Evolutionary conservation across 2,113 vertebrate genomes (phyloP).

Genomic region (Cariama cristata): DNA sequence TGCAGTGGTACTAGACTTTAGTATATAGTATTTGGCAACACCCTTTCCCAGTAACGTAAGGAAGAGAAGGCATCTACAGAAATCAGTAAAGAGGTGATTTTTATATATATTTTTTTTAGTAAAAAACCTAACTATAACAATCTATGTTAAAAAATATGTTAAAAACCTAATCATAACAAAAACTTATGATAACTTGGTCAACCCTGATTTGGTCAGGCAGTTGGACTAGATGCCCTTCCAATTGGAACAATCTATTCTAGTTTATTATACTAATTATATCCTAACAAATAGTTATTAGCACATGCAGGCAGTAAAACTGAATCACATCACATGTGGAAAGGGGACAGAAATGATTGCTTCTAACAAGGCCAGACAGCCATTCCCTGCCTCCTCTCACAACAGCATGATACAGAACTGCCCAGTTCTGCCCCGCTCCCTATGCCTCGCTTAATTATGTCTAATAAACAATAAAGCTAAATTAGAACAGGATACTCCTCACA

Average conservation of each 20-base stretch:
- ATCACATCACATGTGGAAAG: neutral
- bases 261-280: neutral
- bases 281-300: neutral
- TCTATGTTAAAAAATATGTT: no score
- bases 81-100: neutral
- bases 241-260: neutral
- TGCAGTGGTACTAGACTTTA: neutral
- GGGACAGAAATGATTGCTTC: neutral
- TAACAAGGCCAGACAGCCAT: neutral
- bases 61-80: neutral
- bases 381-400: neutral
- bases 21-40: neutral
- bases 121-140: no score
- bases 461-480: neutral
- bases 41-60: neutral
- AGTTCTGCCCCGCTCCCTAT: neutral
- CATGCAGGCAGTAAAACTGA: neutral
- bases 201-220: neutral
- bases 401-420: rapidly evolving
- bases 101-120: neutral
- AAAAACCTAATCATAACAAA: neutral
- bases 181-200: neutral
- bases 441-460: neutral
- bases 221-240: neutral
- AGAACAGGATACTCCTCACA: neutral